Conservation (phyloP, 2,888 invertebrate species). For the Slavum lentiscoides region DNA sequence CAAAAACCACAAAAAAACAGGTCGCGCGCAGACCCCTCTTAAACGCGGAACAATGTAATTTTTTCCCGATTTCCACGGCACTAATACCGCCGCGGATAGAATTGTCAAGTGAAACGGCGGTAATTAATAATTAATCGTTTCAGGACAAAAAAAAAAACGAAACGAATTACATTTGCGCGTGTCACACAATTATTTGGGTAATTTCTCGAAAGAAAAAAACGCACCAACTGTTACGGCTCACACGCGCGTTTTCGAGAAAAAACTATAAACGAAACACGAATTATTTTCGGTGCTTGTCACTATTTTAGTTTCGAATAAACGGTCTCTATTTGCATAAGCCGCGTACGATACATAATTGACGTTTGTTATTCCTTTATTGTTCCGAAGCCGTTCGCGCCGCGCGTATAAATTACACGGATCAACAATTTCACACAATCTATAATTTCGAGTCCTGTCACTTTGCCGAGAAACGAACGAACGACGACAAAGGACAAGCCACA, state of each 20-base stretch:
- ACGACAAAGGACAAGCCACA: background rate
- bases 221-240: constrained; percentile 30
- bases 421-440: constrained; percentile 42
- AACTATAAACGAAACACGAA: constrained; percentile 36
- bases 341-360: constrained; percentile 26
- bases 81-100: too few species aligned
- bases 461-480: constrained; percentile 1
- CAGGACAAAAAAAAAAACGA: background rate
- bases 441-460: constrained; percentile 35
- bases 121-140: constrained; percentile 26
- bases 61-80: background rate
- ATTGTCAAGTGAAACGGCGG: background rate
- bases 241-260: background rate
- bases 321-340: constrained; percentile 43
- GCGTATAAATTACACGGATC: constrained; percentile 49
- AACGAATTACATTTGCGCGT: constrained; percentile 27
- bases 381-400: constrained; percentile 22
- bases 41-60: background rate
- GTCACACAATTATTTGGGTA: constrained; percentile 31
- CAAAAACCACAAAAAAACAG: too few species aligned
- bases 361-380: constrained; percentile 45
- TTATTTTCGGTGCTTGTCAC: constrained; percentile 38
- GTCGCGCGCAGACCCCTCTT: too few species aligned
- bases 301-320: constrained; percentile 27
- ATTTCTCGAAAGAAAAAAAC: constrained; percentile 12